These are phyloP conservation scores for Chesias legatella DNA, from an alignment of 2,888 invertebrate species.

Conservation along the genomic window DNA sequence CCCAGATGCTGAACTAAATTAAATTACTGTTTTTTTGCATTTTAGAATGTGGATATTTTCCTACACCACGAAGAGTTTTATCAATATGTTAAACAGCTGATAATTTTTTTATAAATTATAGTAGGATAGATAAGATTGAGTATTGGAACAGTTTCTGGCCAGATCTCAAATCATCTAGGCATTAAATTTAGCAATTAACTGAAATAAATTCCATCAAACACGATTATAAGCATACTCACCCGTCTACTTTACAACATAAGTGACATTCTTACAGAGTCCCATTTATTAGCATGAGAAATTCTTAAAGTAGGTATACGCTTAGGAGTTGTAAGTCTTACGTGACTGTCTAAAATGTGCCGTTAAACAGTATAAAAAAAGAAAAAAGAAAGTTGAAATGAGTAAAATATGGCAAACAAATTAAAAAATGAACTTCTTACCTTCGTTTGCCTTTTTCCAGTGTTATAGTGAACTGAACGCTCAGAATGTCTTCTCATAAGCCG, in stretches of 20 bases:
- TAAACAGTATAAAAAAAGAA: slow-evolving; percentile 36
- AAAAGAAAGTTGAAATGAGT: slow-evolving; percentile 61
- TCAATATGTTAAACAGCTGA: neutral
- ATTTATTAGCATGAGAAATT: slow-evolving; percentile 40
- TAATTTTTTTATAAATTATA: no score
- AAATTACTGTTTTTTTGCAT: slow-evolving; percentile 24
- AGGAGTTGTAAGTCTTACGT: slow-evolving; percentile 30
- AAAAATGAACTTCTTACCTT: slow-evolving; percentile 58
- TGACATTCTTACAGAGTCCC: slow-evolving; percentile 25
- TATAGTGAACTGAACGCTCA: slow-evolving; percentile 26
- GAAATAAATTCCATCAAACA: no score
- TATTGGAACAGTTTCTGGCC: no score
- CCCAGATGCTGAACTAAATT: slow-evolving; percentile 12
- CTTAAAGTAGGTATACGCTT: slow-evolving; percentile 11
- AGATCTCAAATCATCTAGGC: no score
- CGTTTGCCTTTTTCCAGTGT: slow-evolving; percentile 49
- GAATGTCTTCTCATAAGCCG: slow-evolving; percentile 23
- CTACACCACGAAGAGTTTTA: neutral
- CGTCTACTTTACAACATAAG: no score
- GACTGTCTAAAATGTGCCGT: slow-evolving; percentile 30
- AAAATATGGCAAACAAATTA: slow-evolving; percentile 74
- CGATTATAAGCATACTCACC: no score
- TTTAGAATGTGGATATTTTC: neutral
- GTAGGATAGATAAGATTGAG: no score
- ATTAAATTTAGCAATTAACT: no score